phyloP scores from a whole-genome alignment of 2,888 invertebrate species.

The Scaptodrosophila latifasciaeformis region DNA sequence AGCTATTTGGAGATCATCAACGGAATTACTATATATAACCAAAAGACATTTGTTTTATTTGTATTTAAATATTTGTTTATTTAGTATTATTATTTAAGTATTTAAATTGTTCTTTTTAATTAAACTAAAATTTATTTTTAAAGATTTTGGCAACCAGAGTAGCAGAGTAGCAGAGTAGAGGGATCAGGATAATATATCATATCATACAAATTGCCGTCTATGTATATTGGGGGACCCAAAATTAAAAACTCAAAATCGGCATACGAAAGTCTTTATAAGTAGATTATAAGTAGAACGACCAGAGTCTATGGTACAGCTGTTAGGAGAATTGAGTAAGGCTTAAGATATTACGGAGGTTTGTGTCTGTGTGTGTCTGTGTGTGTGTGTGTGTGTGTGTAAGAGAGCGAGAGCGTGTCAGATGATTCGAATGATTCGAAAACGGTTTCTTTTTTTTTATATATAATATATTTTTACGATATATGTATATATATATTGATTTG shows the following conservation, averaged over 20 bases:
- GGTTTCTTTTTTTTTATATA: too few species aligned
- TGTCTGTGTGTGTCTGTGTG: slow-evolving; percentile 4
- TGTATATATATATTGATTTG: slow-evolving; percentile 17
- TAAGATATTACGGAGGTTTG: slow-evolving; percentile 36
- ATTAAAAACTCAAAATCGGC: too few species aligned
- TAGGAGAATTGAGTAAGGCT: slow-evolving; percentile 47
- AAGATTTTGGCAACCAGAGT: slow-evolving; percentile 7
- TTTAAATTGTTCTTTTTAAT: slow-evolving; percentile 14
- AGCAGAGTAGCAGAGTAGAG: slow-evolving; percentile 5
- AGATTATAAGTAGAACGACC: slow-evolving; percentile 15
- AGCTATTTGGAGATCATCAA: too few species aligned
- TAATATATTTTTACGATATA: slow-evolving; percentile 40
- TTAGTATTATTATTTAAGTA: slow-evolving; percentile 31
- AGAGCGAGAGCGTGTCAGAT: slow-evolving; percentile 7
- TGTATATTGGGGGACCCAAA: slow-evolving; percentile 30
- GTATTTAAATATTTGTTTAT: slow-evolving; percentile 33
- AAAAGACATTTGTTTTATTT: slow-evolving; percentile 43
- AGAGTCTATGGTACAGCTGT: slow-evolving; percentile 59
- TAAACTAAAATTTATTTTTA: slow-evolving; percentile 1
- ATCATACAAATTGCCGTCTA: slow-evolving; percentile 20
- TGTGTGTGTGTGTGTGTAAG: too few species aligned
- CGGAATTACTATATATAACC: slow-evolving; percentile 24
- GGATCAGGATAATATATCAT: slow-evolving; percentile 16
- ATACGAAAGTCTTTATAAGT: slow-evolving; percentile 20
- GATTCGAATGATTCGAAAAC: slow-evolving; percentile 17